A percentile compares a stretch with the other conserved stretches of the same genome.
Conservation (phyloP, 2,113 vertebrate species). For the Corythaeola cristata region DNA sequence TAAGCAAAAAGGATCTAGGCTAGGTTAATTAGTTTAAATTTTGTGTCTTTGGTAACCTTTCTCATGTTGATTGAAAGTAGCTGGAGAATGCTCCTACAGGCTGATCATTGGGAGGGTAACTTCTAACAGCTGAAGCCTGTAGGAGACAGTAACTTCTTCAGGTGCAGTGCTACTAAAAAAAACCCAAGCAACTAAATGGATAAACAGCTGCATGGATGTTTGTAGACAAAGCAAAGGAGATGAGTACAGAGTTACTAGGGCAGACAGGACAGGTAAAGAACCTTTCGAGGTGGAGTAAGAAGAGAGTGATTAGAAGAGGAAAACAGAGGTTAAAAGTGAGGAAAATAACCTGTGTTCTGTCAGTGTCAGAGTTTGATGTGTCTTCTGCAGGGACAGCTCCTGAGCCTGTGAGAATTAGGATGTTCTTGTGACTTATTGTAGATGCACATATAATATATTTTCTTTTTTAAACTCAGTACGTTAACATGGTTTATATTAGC, state of each 20-base stretch:
- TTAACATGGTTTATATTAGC: accelerated
- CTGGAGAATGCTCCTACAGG: neutral
- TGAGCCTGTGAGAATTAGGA: neutral
- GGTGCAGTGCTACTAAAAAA: neutral
- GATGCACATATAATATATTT: accelerated
- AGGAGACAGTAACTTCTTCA: neutral
- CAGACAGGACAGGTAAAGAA: neutral
- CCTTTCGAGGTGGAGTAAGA: neutral
- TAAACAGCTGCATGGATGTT: neutral
- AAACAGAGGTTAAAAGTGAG: neutral
- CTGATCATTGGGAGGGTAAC: neutral
- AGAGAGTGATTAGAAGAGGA: neutral
- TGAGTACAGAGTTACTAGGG: neutral
- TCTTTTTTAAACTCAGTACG: neutral
- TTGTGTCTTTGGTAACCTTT: neutral
- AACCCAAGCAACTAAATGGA: neutral
- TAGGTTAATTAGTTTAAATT: slow-evolving; percentile 50
- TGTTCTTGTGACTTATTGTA: neutral
- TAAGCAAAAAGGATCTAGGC: neutral
- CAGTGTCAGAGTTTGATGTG: neutral
- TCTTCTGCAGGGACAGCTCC: neutral
- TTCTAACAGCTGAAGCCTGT: neutral
- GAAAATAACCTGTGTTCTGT: neutral
- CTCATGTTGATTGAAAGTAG: slow-evolving; percentile 35
- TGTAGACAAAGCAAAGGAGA: neutral